Evolutionary conservation across 1,140 invertebrate genomes (phyloP).

Genomic region (Harlomillsia oculata): DNA sequence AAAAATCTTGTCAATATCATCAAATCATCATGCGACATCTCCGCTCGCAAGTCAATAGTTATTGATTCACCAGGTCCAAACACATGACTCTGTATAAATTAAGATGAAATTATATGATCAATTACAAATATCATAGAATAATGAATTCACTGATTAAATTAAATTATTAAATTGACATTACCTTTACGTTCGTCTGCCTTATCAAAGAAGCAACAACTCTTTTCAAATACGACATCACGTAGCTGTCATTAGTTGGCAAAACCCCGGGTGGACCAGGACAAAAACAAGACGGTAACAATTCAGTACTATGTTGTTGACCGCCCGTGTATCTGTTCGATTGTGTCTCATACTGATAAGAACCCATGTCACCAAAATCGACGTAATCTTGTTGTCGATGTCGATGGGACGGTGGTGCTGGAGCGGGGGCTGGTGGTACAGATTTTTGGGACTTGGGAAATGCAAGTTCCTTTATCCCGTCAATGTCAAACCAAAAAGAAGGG

Average conservation of each 20-base stretch:
- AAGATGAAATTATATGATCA: background rate
- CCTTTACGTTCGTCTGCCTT: constrained; percentile 29
- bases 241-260: background rate
- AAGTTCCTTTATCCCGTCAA: too few relatives aligned
- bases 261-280: background rate
- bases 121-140: background rate
- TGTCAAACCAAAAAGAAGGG: too few relatives aligned
- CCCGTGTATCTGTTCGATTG: constrained; percentile 11
- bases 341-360: constrained; percentile 19
- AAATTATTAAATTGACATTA: constrained; percentile 1
- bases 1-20: constrained; percentile 23
- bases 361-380: constrained; percentile 28
- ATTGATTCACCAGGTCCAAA: constrained; percentile 33
- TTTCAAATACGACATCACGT: constrained; percentile 16
- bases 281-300: background rate
- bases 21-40: constrained; percentile 27
- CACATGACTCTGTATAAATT: constrained; percentile 18
- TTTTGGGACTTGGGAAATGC: too few relatives aligned
- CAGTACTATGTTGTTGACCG: background rate
- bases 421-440: too few relatives aligned
- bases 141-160: background rate
- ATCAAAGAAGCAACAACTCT: constrained; percentile 26
- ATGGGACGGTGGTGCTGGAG: too few relatives aligned
- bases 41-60: constrained; percentile 32
- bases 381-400: constrained; percentile 20